Base-by-base conservation (phyloP, 2,113 vertebrate species). In the Laticauda colubrina region DNA sequence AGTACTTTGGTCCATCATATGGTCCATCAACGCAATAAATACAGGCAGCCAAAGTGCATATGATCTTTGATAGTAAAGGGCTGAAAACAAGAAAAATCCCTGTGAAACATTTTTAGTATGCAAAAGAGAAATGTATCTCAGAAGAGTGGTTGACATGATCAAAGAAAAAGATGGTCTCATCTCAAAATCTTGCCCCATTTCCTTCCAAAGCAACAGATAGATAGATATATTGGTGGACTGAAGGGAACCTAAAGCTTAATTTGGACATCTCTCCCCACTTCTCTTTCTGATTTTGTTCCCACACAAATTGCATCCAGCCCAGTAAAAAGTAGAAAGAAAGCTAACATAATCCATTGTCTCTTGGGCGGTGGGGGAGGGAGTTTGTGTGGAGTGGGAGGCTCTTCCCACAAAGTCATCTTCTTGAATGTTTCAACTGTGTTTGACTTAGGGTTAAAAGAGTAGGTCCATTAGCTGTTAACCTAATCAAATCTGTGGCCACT, bases 361-460 rank as follows among this genome's bases (percentile, higher is more conserved):
- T 90, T n/a, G 43, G 64, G 29, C 14, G n/a, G 64, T 34, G 64
- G 34, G 34, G 34, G 69, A 81, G 75, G 34, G 75, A 43, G 18
- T 10, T 5, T 39, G 29, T 69, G 14, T 75, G 75, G 34, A 81
- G 34, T 43, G 75, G 34, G 18, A 43, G 7, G 21, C 20, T 1
- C 61, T 1, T 93, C 92, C 39, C 88, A n/a, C 93, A 94, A 92
- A 95, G 90, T 87, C 95, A 95, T n/a, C 0, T 6, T 56, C 92
- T 92, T 23, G 11, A 87, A 75, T 39, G 34, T 2, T 18, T 92
- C 51, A 57, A 93, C 93, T 20, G 24, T 86, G 88, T n/a, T 43
- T 90, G 81, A 89, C 88, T 93, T 89, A 24, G 91, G 91, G 91
- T 94, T 61, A 86, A 56, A 93, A 85, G 87, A 92, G 88, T 51